Evolutionary conservation across 2,113 vertebrate genomes (phyloP).

Genomic region (Grantiella picta): DNA sequence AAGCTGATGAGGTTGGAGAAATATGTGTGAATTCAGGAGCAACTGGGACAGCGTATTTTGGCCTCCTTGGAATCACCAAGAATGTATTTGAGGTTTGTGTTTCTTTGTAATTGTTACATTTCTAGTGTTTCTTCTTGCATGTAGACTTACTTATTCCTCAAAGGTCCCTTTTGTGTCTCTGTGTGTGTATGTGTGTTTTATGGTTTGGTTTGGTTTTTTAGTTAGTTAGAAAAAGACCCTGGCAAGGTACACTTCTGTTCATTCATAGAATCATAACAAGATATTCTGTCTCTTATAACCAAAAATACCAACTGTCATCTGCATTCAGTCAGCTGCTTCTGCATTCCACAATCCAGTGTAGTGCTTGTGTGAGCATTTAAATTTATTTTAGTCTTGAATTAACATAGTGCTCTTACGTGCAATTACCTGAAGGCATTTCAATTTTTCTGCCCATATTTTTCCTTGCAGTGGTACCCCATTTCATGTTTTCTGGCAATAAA

Average conservation of each 20-base stretch:
- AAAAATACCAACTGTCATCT: background rate
- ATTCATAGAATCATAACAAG: background rate
- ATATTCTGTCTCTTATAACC: background rate
- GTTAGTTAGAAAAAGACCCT: background rate
- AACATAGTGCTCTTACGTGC: background rate
- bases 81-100: slow-evolving; percentile 88
- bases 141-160: background rate
- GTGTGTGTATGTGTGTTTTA: background rate
- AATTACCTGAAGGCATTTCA: background rate
- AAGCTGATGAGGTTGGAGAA: slow-evolving; percentile 92
- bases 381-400: background rate
- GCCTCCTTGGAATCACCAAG: slow-evolving; percentile 91
- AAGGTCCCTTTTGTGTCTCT: background rate
- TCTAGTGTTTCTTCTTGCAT: background rate
- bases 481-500: background rate
- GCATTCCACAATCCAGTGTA: background rate
- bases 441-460: background rate
- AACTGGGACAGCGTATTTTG: slow-evolving; percentile 87
- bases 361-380: background rate
- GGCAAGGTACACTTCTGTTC: background rate
- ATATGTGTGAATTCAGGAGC: slow-evolving; percentile 87
- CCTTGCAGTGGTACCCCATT: background rate
- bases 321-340: background rate
- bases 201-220: background rate
- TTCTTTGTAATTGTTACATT: background rate